Evolutionary conservation across 2,113 vertebrate species (phyloP).

Genomic region (Azemiops feae): DNA sequence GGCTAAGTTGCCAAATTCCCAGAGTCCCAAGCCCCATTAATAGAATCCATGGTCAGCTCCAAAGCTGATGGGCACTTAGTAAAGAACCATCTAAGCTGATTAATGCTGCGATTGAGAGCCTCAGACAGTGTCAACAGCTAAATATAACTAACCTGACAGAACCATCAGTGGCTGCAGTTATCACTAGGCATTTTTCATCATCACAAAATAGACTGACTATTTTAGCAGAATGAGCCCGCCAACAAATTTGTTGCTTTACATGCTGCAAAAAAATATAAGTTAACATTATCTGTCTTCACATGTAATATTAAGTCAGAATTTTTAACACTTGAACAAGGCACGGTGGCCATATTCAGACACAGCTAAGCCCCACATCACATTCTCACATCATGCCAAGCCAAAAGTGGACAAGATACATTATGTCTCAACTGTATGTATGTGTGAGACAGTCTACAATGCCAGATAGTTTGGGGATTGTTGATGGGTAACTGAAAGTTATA

Average conservation of each 20-base stretch:
- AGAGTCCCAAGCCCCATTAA: background rate
- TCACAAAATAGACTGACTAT: constrained; percentile 61
- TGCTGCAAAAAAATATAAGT: constrained; percentile 42
- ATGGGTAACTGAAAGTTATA: background rate
- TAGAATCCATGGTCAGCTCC: background rate
- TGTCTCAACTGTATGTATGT: background rate
- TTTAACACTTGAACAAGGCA: background rate
- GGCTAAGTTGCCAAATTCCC: background rate
- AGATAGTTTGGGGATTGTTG: background rate
- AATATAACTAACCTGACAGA: constrained; percentile 66
- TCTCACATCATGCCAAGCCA: background rate
- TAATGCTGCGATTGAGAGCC: background rate
- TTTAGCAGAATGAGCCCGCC: constrained; percentile 67
- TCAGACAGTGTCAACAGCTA: background rate
- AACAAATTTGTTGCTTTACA: constrained; percentile 68
- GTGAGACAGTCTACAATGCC: background rate
- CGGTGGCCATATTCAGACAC: background rate
- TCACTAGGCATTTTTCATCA: constrained; percentile 66
- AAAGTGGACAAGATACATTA: background rate
- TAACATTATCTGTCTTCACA: background rate
- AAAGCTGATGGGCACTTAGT: background rate
- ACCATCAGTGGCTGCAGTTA: constrained; percentile 67
- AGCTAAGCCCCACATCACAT: background rate
- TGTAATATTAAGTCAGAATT: background rate
- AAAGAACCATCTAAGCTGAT: background rate